Conservation (phyloP, 1,140 invertebrate genomes). For the Leptinotarsa lineolata region DNA sequence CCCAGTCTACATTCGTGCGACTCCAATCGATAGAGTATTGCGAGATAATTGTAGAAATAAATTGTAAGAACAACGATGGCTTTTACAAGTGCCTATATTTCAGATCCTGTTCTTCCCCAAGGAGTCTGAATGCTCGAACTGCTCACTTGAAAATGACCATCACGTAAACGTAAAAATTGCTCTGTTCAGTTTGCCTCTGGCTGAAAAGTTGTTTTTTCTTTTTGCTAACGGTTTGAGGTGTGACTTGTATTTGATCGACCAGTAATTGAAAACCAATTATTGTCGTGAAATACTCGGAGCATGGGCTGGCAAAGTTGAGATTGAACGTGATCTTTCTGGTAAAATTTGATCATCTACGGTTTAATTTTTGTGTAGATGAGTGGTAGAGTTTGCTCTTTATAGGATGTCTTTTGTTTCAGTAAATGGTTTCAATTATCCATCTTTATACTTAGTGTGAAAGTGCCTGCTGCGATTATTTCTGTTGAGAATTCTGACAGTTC, state of each 20-base stretch:
- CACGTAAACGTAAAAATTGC: conserved; percentile 45
- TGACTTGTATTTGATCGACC: conserved; percentile 34
- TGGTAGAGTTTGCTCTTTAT: no score
- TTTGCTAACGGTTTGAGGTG: conserved; percentile 29
- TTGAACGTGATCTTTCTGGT: neutral
- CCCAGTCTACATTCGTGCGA: neutral
- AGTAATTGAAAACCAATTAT: conserved; percentile 36
- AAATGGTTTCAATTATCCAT: no score
- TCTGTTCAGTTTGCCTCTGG: conserved; percentile 41
- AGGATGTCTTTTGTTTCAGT: no score
- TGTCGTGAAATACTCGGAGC: neutral
- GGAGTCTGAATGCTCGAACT: conserved; percentile 24
- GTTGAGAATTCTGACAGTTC: no score
- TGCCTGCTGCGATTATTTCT: no score
- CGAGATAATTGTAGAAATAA: conserved; percentile 1
- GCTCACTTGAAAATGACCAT: conserved; percentile 33
- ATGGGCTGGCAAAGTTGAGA: neutral
- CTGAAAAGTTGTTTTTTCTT: conserved; percentile 30
- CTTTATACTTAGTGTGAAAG: no score
- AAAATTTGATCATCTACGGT: no score
- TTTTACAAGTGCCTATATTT: conserved; percentile 24
- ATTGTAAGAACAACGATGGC: conserved; percentile 31
- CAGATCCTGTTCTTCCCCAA: conserved; percentile 30
- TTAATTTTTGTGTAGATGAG: no score
- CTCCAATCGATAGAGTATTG: neutral